phyloP scores from a whole-genome alignment of 2,888 invertebrate species.

The Hypena proboscidalis region DNA sequence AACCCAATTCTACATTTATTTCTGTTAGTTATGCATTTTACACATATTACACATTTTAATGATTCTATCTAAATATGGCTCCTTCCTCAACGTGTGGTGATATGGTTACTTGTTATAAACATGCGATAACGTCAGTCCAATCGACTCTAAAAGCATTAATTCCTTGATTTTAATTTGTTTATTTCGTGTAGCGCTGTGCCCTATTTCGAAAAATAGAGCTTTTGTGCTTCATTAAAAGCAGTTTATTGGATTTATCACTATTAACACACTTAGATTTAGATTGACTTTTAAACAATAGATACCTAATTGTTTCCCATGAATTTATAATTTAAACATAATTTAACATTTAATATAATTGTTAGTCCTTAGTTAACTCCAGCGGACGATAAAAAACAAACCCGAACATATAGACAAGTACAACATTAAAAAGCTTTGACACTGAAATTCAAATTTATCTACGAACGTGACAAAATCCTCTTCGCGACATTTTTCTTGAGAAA shows the following conservation, averaged over 20 bases:
- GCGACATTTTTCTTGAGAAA: conserved; percentile 55
- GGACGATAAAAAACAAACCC: conserved; percentile 45
- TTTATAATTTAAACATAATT: conserved; percentile 30
- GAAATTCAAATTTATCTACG: conserved; percentile 69
- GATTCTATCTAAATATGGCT: conserved; percentile 11
- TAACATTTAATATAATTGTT: conserved; percentile 56
- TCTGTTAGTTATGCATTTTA: conserved; percentile 26
- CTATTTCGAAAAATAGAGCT: conserved; percentile 28
- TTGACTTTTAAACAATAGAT: conserved; percentile 33
- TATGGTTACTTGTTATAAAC: conserved; percentile 27
- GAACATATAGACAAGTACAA: conserved; percentile 61
- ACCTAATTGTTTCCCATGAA: conserved; percentile 51
- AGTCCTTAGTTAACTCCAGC: conserved; percentile 52
- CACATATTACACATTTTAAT: conserved; percentile 3
- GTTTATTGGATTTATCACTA: conserved; percentile 15
- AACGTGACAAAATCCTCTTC: conserved; percentile 69
- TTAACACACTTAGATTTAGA: conserved; percentile 19
- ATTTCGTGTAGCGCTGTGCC: conserved; percentile 25
- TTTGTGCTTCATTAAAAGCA: conserved; percentile 22
- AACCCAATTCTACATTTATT: conserved; percentile 40
- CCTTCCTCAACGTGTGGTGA: conserved; percentile 14
- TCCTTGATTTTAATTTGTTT: conserved; percentile 27
- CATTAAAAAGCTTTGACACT: conserved; percentile 75
- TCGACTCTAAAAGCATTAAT: conserved; percentile 26
- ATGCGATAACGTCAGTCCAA: conserved; percentile 59